A percentile compares a stretch with the other conserved stretches of the same genome.
phyloP scores from a whole-genome alignment of 2,888 invertebrate species.

The Luperina testacea region DNA sequence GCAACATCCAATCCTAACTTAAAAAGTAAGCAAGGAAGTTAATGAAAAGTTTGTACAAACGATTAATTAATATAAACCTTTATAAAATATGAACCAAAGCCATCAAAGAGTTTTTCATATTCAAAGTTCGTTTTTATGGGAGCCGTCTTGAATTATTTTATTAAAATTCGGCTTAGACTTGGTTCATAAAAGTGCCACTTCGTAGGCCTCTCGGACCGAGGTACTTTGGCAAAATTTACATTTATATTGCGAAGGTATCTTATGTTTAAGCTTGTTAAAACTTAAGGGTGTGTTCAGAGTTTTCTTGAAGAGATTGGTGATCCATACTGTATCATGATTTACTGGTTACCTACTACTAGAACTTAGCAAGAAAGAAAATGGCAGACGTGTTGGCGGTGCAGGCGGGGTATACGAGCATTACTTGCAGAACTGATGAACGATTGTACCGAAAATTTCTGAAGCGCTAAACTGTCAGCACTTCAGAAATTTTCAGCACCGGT shows the following conservation, averaged over 20 bases:
- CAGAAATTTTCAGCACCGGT: no score
- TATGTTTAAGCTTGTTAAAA: slow-evolving; percentile 69
- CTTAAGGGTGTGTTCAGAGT: slow-evolving; percentile 47
- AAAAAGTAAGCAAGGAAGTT: slow-evolving; percentile 23
- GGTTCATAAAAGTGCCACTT: slow-evolving; percentile 74
- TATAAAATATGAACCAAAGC: slow-evolving; percentile 61
- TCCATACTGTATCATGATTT: neutral
- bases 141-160: slow-evolving; percentile 69
- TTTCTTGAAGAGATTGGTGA: slow-evolving; percentile 30
- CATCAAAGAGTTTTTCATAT: slow-evolving; percentile 66
- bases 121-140: slow-evolving; percentile 71
- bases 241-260: slow-evolving; percentile 76
- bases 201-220: slow-evolving; percentile 63
- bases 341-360: neutral
- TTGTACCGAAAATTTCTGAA: neutral
- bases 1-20: slow-evolving; percentile 2
- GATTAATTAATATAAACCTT: slow-evolving; percentile 62
- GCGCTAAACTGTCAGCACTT: neutral
- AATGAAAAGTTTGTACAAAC: slow-evolving; percentile 56
- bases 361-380: neutral
- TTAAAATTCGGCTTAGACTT: slow-evolving; percentile 70
- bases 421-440: neutral
- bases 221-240: slow-evolving; percentile 71
- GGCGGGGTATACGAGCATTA: neutral
- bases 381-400: neutral